Conservation (phyloP, 1,140 invertebrate species). For the Zeugodacus cucurbitae region DNA sequence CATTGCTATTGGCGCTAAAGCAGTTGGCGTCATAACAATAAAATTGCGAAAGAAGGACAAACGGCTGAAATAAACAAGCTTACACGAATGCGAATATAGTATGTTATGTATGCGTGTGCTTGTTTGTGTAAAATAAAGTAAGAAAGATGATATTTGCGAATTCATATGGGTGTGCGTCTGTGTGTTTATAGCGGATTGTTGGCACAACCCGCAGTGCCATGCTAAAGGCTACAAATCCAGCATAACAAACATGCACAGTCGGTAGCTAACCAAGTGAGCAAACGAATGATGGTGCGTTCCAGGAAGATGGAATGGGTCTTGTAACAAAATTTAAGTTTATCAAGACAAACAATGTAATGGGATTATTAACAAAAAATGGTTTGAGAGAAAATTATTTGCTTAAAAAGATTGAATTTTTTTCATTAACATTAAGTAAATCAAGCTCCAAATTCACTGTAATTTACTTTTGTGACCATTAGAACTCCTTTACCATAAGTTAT, state of each 20-base stretch:
- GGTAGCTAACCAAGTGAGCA: background rate
- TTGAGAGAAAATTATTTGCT: no score
- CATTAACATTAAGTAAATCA: no score
- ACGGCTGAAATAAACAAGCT: background rate
- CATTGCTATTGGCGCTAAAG: constrained; percentile 17
- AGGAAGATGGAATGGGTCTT: background rate
- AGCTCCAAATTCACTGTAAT: no score
- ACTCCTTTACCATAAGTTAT: no score
- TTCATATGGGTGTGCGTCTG: background rate
- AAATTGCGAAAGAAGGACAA: constrained; percentile 32
- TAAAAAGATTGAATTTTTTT: no score
- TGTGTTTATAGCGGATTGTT: background rate
- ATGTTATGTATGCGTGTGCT: background rate
- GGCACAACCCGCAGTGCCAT: background rate
- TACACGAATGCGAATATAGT: no score
- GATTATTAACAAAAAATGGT: no score
- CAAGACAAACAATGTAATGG: no score
- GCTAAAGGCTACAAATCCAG: background rate
- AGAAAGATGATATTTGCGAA: background rate
- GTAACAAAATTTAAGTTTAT: no score
- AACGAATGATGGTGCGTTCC: background rate
- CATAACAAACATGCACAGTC: background rate
- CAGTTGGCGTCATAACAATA: constrained; percentile 36
- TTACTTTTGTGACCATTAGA: no score
- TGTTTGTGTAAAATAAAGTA: background rate